Evolutionary conservation across 2,888 invertebrate genomes (phyloP).

Genomic region (Andrena bucephala): DNA sequence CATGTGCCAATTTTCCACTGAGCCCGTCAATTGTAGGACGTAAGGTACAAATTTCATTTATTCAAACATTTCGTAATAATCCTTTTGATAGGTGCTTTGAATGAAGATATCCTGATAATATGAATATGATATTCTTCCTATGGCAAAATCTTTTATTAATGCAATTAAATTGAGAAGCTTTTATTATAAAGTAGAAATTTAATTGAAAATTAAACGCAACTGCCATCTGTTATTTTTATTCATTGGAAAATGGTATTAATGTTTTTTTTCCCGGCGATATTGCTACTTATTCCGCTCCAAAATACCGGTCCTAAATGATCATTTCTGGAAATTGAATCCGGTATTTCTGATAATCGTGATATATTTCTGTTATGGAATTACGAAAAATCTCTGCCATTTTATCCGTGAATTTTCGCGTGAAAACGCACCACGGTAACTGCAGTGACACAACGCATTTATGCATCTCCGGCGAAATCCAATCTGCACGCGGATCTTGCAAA

Average conservation of each 20-base stretch:
- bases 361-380: slow-evolving; percentile 1
- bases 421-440: slow-evolving; percentile 2
- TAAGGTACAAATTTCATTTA: not conserved
- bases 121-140: too few relatives aligned
- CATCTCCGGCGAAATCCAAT: slow-evolving; percentile 41
- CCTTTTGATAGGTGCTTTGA: not conserved
- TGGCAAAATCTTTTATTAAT: too few relatives aligned
- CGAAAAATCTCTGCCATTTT: not conserved
- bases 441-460: slow-evolving; percentile 30
- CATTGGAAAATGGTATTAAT: too few relatives aligned
- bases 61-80: not conserved
- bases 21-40: slow-evolving; percentile 12
- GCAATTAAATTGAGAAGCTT: too few relatives aligned
- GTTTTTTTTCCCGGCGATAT: too few relatives aligned
- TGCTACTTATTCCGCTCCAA: not conserved
- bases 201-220: too few relatives aligned
- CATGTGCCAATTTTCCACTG: too few relatives aligned
- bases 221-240: too few relatives aligned
- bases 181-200: too few relatives aligned
- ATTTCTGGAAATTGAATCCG: slow-evolving; percentile 3
- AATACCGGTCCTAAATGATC: not conserved
- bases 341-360: slow-evolving; percentile 8
- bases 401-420: slow-evolving; percentile 15
- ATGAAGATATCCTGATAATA: too few relatives aligned
- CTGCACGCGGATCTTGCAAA: slow-evolving; percentile 23